Conservation (phyloP, 2,888 invertebrate species). For the Apantesis nais region DNA sequence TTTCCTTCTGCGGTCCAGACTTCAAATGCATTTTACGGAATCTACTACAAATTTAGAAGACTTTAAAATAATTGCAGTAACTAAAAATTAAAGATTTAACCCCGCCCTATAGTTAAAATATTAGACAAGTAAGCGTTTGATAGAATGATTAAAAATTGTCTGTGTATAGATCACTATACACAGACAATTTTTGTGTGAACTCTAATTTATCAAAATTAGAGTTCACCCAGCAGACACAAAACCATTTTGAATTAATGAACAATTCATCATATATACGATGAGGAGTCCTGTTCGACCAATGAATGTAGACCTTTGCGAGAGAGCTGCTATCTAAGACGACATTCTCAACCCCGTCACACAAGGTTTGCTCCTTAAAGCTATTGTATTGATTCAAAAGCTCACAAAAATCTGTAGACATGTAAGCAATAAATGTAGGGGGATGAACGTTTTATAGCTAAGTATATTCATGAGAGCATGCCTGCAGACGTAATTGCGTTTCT, state of each 20-base stretch:
- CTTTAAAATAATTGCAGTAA: background rate
- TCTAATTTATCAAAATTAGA: too few species aligned
- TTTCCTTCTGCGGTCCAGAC: background rate
- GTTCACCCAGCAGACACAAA: slow-evolving; percentile 31
- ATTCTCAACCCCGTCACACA: slow-evolving; percentile 44
- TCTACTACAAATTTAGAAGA: background rate
- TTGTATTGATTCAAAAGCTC: slow-evolving; percentile 55
- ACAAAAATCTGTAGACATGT: slow-evolving; percentile 68
- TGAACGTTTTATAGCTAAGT: slow-evolving; percentile 70
- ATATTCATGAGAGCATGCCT: slow-evolving; percentile 75
- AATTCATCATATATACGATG: slow-evolving; percentile 39
- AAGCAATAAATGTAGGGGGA: slow-evolving; percentile 67
- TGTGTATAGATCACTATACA: slow-evolving; percentile 6
- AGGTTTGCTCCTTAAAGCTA: slow-evolving; percentile 45
- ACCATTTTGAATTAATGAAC: slow-evolving; percentile 40
- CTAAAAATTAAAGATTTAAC: too few species aligned
- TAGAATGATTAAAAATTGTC: background rate
- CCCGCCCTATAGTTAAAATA: background rate
- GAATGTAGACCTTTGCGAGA: slow-evolving; percentile 39
- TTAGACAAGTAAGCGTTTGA: background rate
- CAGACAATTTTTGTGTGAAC: too few species aligned
- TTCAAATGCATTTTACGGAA: background rate
- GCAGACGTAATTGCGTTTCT: slow-evolving; percentile 78
- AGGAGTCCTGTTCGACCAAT: slow-evolving; percentile 35
- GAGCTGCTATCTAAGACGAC: slow-evolving; percentile 34